Conservation (phyloP, 2,797 vertebrate genomes). For the Triplophysa bombifrons region DNA sequence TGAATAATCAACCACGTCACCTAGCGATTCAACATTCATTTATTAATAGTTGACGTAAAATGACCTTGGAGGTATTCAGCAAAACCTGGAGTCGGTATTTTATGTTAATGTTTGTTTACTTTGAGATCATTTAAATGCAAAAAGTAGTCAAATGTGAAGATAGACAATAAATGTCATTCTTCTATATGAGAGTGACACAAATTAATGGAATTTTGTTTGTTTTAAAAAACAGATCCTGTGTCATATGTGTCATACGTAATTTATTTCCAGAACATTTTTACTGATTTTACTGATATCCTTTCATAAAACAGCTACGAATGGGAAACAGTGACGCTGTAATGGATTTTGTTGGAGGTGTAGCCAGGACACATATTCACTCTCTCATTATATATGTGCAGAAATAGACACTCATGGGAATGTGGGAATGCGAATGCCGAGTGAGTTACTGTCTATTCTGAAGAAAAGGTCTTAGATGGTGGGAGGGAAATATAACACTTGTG, state of each 20-base stretch:
- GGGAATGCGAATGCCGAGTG: not conserved
- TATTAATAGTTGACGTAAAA: too few relatives aligned
- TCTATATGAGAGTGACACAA: not conserved
- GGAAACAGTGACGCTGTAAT: not conserved
- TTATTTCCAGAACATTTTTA: too few relatives aligned
- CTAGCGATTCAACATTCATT: not conserved
- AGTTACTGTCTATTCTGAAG: not conserved
- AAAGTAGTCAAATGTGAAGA: not conserved
- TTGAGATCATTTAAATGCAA: not conserved
- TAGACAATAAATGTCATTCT: not conserved
- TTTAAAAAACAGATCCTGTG: not conserved
- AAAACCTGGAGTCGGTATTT: not conserved
- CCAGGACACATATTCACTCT: not conserved
- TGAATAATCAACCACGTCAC: too few relatives aligned
- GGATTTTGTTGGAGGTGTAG: not conserved
- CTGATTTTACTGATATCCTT: not conserved
- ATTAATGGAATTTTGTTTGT: not conserved
- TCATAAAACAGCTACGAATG: not conserved
- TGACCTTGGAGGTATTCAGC: too few relatives aligned
- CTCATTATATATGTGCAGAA: not conserved
- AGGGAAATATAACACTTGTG: constrained; percentile 23
- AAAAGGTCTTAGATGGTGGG: not conserved
- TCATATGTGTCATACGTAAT: too few relatives aligned
- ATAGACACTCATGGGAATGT: not conserved
- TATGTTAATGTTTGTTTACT: not conserved